Evolutionary conservation across 2,888 invertebrate species (phyloP).

Genomic region (Hypsopygia costalis): DNA sequence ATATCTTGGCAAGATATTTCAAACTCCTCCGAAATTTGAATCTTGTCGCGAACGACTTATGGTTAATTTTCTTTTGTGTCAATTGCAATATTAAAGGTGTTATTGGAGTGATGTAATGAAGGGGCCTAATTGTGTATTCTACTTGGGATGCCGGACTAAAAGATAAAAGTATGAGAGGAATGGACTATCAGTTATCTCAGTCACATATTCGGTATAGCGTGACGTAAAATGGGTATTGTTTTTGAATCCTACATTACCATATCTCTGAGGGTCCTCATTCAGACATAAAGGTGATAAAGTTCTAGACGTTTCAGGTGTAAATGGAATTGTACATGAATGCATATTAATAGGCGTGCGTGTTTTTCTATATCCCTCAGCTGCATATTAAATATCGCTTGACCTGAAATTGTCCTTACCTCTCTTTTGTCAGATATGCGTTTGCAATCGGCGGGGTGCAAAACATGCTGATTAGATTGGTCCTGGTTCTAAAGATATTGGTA

Average conservation of each 20-base stretch:
- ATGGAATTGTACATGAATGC: too few relatives aligned
- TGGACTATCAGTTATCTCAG: constrained; percentile 37
- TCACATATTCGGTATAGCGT: constrained; percentile 31
- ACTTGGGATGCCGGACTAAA: constrained; percentile 52
- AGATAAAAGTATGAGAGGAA: constrained; percentile 59
- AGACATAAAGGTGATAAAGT: too few relatives aligned
- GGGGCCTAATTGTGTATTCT: constrained; percentile 77
- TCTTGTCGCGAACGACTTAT: constrained; percentile 16
- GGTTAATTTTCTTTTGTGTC: constrained; percentile 19
- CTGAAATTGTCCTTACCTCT: too few relatives aligned
- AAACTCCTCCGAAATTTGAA: constrained; percentile 16
- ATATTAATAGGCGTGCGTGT: too few relatives aligned
- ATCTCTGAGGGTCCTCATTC: too few relatives aligned
- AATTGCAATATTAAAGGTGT: constrained; percentile 58
- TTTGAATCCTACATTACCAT: background rate
- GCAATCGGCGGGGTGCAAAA: too few relatives aligned
- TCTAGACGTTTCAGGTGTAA: too few relatives aligned
- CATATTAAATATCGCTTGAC: background rate
- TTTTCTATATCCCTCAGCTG: too few relatives aligned
- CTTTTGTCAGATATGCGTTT: too few relatives aligned
- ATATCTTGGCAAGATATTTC: constrained; percentile 39
- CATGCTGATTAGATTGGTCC: too few relatives aligned
- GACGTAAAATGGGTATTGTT: constrained; percentile 14
- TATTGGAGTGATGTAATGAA: constrained; percentile 77
- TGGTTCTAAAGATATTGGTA: too few relatives aligned